Conservation (phyloP, 2,797 vertebrate species). For the Neosalanx taihuensis region DNA sequence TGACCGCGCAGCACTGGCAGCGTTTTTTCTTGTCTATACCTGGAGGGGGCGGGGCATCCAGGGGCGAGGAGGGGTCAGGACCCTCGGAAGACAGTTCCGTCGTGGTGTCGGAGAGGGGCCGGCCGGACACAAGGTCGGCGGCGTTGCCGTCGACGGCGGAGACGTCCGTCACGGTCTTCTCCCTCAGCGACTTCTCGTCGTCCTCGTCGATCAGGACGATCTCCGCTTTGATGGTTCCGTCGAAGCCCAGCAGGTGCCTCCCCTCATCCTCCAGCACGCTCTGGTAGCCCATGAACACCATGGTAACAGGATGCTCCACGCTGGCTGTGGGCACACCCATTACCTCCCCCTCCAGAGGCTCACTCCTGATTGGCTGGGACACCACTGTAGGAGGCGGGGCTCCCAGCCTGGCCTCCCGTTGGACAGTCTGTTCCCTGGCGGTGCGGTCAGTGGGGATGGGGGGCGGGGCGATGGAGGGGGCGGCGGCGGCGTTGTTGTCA, state of each 20-base stretch:
- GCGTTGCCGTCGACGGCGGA: conserved; percentile 91
- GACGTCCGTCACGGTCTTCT: conserved; percentile 95
- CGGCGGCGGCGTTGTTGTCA: conserved; percentile 74
- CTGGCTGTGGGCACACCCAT: conserved; percentile 67
- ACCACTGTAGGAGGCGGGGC: conserved; percentile 77
- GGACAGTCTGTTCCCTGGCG: conserved; percentile 65
- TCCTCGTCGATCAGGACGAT: conserved; percentile 96
- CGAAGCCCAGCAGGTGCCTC: conserved; percentile 89
- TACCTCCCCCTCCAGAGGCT: conserved; percentile 55
- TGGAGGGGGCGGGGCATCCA: conserved; percentile 80
- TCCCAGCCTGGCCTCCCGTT: conserved; percentile 85
- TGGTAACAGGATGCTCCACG: conserved; percentile 88
- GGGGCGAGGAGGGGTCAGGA: conserved; percentile 81
- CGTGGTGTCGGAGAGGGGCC: conserved; percentile 81
- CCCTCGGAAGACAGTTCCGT: conserved; percentile 95
- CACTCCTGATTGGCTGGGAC: conserved; percentile 45
- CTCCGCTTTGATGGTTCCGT: conserved; percentile 93
- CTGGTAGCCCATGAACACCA: conserved; percentile 98
- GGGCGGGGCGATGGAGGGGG: conserved; percentile 63
- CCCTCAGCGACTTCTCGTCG: conserved; percentile 90
- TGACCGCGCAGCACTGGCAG: conserved; percentile 98
- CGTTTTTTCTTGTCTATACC: conserved; percentile 92
- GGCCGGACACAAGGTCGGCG: conserved; percentile 92
- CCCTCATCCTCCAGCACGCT: conserved; percentile 90
- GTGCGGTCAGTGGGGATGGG: conserved; percentile 76